Conservation (phyloP, 1,140 invertebrate genomes). For the Matsumurasca onukii region DNA sequence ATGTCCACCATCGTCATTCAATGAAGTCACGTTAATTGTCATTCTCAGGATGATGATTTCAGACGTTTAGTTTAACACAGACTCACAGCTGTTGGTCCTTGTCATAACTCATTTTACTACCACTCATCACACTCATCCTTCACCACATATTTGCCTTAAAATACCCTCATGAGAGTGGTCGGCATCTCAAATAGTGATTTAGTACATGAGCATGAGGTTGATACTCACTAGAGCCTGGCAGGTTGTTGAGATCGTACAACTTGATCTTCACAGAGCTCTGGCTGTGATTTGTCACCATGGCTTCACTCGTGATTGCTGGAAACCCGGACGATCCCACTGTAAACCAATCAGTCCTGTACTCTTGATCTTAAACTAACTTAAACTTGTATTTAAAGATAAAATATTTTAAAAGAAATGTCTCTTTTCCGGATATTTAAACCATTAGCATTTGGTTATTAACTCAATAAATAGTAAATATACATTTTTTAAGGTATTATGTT, state of each 20-base stretch:
- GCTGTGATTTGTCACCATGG: not conserved
- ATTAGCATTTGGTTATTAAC: not conserved
- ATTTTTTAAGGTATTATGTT: not conserved
- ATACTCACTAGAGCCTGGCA: not conserved
- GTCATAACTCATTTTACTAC: no score
- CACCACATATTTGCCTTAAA: no score
- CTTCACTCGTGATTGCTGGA: not conserved
- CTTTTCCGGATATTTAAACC: not conserved
- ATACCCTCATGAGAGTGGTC: no score
- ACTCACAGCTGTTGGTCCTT: no score
- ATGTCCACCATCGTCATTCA: no score
- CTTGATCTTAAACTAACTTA: not conserved
- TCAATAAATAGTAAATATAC: not conserved
- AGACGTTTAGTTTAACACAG: no score
- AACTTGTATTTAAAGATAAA: not conserved
- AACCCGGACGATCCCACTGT: not conserved
- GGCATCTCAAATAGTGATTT: no score
- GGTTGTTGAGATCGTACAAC: not conserved
- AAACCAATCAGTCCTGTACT: not conserved
- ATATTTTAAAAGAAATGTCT: not conserved
- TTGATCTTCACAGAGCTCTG: not conserved
- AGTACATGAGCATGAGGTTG: no score
- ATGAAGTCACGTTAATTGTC: no score
- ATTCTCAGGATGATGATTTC: no score
- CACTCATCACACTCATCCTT: no score